phyloP scores from a whole-genome alignment of 2,113 vertebrate species.

The Kryptolebias marmoratus region DNA sequence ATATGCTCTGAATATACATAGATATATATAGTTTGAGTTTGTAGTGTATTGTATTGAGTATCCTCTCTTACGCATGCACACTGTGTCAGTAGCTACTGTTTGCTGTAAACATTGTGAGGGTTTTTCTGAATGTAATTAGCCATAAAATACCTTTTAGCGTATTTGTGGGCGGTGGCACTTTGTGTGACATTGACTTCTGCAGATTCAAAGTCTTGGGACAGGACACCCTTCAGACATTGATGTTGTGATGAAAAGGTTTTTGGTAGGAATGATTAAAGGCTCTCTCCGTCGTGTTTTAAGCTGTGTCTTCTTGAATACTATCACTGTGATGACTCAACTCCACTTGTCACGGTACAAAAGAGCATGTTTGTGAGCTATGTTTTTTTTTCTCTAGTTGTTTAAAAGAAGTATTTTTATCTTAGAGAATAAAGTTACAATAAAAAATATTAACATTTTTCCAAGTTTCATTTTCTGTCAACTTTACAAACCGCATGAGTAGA shows the following conservation, averaged over 20 bases:
- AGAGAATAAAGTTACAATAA: conserved; percentile 54
- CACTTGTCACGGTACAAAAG: neutral
- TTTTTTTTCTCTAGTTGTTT: neutral
- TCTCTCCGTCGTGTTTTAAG: conserved; percentile 28
- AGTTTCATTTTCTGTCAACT: conserved; percentile 1
- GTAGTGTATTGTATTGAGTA: conserved; percentile 16
- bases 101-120: neutral
- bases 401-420: conserved; percentile 52
- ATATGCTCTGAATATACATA: neutral
- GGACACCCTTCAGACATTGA: conserved; percentile 6
- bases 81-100: conserved; percentile 24
- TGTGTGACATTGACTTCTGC: conserved; percentile 31
- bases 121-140: conserved; percentile 31
- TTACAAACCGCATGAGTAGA: neutral
- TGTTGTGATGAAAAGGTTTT: conserved; percentile 26
- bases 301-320: conserved; percentile 31
- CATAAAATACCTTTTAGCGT: conserved; percentile 25
- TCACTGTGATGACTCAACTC: conserved; percentile 40
- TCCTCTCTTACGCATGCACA: conserved; percentile 29
- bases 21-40: conserved; percentile 3
- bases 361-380: conserved; percentile 13
- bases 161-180: neutral
- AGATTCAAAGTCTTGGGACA: conserved; percentile 18
- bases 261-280: conserved; percentile 18
- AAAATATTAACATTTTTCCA: neutral